These are phyloP conservation scores for Abrostola triplasia DNA, from an alignment of 2,888 invertebrate species.

Conservation along the genomic window DNA sequence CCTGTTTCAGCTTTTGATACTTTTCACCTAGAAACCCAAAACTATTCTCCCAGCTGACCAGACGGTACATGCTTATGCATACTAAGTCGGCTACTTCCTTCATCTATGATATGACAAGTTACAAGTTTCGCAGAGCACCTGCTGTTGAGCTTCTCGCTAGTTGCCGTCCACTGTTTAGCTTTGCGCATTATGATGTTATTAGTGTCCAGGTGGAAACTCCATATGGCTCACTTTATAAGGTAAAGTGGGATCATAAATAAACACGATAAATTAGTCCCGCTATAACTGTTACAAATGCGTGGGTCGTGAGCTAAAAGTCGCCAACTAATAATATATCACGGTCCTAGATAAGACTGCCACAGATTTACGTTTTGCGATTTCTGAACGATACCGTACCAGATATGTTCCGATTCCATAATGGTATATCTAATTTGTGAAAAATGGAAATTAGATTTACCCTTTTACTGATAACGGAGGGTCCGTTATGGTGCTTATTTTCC, in stretches of 20 bases:
- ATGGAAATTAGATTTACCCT: slow-evolving; percentile 30
- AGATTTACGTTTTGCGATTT: slow-evolving; percentile 77
- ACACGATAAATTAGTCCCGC: slow-evolving; percentile 79
- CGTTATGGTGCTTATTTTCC: slow-evolving; percentile 13
- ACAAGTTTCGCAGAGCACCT: slow-evolving; percentile 18
- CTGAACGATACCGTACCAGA: slow-evolving; percentile 65
- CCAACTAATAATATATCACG: slow-evolving; percentile 78
- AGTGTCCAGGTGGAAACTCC: slow-evolving; percentile 42
- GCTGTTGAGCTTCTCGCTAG: slow-evolving; percentile 20
- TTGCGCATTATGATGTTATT: slow-evolving; percentile 45
- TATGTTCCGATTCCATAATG: slow-evolving; percentile 42
- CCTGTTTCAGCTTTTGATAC: too few species aligned
- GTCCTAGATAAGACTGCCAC: slow-evolving; percentile 68
- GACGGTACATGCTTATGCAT: neutral
- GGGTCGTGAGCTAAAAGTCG: slow-evolving; percentile 71
- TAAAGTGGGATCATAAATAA: slow-evolving; percentile 50
- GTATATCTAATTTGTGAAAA: slow-evolving; percentile 43
- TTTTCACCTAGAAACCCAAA: neutral
- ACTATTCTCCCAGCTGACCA: neutral
- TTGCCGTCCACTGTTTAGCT: slow-evolving; percentile 30
- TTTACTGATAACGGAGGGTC: slow-evolving; percentile 23
- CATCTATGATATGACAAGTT: slow-evolving; percentile 14
- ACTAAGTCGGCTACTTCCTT: neutral
- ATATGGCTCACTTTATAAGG: slow-evolving; percentile 40
- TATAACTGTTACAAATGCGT: slow-evolving; percentile 77